Conservation (phyloP, 1,140 invertebrate genomes). For the Drosophila yakuba region DNA sequence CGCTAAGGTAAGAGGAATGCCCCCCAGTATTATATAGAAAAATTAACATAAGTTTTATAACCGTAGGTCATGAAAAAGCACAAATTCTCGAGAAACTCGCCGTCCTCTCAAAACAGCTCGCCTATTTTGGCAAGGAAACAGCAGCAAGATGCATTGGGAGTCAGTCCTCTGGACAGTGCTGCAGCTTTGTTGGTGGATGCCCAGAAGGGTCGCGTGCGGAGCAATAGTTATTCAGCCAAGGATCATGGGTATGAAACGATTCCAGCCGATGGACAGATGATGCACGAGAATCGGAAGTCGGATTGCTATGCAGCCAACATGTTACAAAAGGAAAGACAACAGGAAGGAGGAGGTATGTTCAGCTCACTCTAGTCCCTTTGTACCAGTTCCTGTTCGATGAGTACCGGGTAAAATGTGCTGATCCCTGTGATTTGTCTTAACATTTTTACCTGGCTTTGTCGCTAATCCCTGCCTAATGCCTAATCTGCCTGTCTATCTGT, state of each 20-base stretch:
- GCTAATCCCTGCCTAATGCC: conserved; percentile 40
- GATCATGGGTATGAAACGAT: conserved; percentile 89
- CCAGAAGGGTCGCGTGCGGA: conserved; percentile 68
- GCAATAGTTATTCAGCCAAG: conserved; percentile 79
- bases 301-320: conserved; percentile 78
- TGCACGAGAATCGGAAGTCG: conserved; percentile 84
- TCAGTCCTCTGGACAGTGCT: conserved; percentile 69
- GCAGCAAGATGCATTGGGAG: conserved; percentile 65
- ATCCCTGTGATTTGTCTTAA: not conserved
- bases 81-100: conserved; percentile 72
- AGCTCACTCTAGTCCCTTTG: not conserved
- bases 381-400: not conserved
- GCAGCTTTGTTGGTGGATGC: conserved; percentile 77
- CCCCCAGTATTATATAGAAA: not conserved
- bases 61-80: conserved; percentile 83
- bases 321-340: conserved; percentile 74
- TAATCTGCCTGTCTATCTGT: conserved; percentile 58
- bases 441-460: conserved; percentile 6
- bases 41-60: not conserved
- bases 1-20: conserved; percentile 88
- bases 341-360: conserved; percentile 68
- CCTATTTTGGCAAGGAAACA: conserved; percentile 83
- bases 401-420: conserved; percentile 6
- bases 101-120: conserved; percentile 70
- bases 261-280: conserved; percentile 81